Evolutionary conservation across 2,113 vertebrate genomes (phyloP), one percentile per base, ranked within the genome.

Genomic region (Toxotes jaculatrix): DNA sequence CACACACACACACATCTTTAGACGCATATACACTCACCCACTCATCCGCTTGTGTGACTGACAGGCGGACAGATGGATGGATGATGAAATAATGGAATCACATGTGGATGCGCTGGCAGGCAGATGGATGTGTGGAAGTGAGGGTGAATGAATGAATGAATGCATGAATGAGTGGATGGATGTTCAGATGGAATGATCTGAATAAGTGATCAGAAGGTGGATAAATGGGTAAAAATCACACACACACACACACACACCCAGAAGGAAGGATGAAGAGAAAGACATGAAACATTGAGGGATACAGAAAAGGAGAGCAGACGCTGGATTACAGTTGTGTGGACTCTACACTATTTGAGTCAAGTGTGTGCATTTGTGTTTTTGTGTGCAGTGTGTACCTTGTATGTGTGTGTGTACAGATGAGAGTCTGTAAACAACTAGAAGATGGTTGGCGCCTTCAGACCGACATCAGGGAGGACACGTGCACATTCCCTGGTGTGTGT

Each of bases 241-340:
- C 27, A 27, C 27, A 27, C 27, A 65, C 3, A 19, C 8, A 27
- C 27, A 27, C 27, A 27, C 27, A 65, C 59, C 21, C 34, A 62
- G 40, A 78, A 17, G 23, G 74, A 19, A 40, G 45, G 36, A 23
- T 73, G 17, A 73, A 47, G 27, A 27, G 27, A 27, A 27, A 27
- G 27, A 27, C 27, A 27, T 27, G 27, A 51, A 74, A 65, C 45
- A 43, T 16, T 3, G 9, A 36, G 56, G 0, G 42, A 49, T 34
- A 17, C 71, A 63, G 68, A 47, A 69, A 61, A 45, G 47, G 47
- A n/a, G 47, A 82, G 59, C 84, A 87, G 81, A 87, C 76, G 87
- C 78, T 23, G 66, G 78, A 84, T 87, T 69, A 83, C n/a, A 70
- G 77, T 59, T 47, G 64, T 86, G 72, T 73, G 66, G 55, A 55